phyloP scores from a whole-genome alignment of 2,797 vertebrate species.

The Schizopygopsis pylzovi region DNA sequence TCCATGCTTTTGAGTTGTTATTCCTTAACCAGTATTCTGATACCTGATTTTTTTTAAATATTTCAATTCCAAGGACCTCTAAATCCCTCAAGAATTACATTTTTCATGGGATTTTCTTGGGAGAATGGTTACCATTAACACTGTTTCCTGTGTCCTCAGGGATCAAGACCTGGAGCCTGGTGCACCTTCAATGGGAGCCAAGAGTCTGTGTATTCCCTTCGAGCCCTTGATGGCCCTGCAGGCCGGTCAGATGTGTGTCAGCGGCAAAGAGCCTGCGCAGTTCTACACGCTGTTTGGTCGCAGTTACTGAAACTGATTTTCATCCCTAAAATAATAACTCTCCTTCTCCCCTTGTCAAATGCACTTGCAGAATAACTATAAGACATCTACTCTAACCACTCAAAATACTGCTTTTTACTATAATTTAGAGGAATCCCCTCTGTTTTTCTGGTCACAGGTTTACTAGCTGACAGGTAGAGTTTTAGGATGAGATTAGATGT shows the following conservation, averaged over 20 bases:
- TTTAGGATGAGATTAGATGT: background rate
- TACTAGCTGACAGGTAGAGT: conserved; percentile 4
- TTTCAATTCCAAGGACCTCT: no score
- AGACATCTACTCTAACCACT: conserved; percentile 20
- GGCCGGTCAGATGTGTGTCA: conserved; percentile 84
- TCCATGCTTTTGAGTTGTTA: background rate
- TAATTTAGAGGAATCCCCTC: conserved; percentile 10
- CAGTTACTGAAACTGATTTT: conserved; percentile 83
- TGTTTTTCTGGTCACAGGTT: conserved; percentile 16
- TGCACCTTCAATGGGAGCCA: conserved; percentile 97
- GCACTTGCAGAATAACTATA: conserved; percentile 28
- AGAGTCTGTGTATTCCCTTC: conserved; percentile 97
- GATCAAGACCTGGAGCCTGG: conserved; percentile 97
- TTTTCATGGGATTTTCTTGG: background rate
- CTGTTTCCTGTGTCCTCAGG: conserved; percentile 69
- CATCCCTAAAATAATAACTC: background rate
- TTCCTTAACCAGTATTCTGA: background rate
- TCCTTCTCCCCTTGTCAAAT: background rate
- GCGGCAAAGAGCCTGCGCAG: conserved; percentile 89
- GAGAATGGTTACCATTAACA: background rate
- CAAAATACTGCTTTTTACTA: conserved; percentile 21
- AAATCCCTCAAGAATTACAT: no score
- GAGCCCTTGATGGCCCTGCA: conserved; percentile 85
- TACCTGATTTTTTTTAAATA: background rate
- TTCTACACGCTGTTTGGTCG: conserved; percentile 95